These are phyloP conservation scores for Meteorus cinctellus DNA, from an alignment of 2,888 invertebrate genomes.

Conservation along the genomic window DNA sequence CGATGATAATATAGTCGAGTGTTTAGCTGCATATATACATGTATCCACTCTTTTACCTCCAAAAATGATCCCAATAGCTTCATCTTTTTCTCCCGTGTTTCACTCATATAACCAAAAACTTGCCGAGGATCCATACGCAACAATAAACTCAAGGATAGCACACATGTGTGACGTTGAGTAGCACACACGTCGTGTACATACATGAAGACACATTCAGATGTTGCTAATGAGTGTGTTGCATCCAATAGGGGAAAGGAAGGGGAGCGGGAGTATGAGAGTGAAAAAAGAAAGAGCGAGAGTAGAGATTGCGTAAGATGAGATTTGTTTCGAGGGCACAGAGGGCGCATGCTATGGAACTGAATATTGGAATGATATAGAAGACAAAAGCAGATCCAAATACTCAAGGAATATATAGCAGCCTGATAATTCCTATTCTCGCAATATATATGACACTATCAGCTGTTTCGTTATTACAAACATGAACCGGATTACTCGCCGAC, in stretches of 20 bases:
- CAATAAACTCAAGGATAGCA: constrained; percentile 24
- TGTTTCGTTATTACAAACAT: constrained; percentile 65
- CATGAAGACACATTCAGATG: constrained; percentile 48
- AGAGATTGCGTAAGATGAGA: background rate
- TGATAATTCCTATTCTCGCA: constrained; percentile 63
- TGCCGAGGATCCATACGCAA: constrained; percentile 35
- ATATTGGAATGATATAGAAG: constrained; percentile 22
- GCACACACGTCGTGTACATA: constrained; percentile 14
- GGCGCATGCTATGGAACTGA: constrained; percentile 16
- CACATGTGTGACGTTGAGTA: constrained; percentile 9
- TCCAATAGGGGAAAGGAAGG: constrained; percentile 35
- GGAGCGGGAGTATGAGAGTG: constrained; percentile 13
- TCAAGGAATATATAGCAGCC: constrained; percentile 59
- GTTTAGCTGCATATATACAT: constrained; percentile 5
- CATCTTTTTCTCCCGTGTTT: constrained; percentile 31
- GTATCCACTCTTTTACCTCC: constrained; percentile 15
- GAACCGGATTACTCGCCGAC: constrained; percentile 51
- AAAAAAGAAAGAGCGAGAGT: constrained; percentile 27
- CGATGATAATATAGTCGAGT: too few relatives aligned
- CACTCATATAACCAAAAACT: constrained; percentile 43
- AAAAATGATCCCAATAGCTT: background rate
- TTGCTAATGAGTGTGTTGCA: constrained; percentile 49
- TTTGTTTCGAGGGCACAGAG: background rate
- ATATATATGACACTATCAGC: constrained; percentile 65
- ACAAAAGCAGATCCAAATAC: constrained; percentile 41